Evolutionary conservation across 2,113 vertebrate genomes (phyloP).

Genomic region (Otis tarda): DNA sequence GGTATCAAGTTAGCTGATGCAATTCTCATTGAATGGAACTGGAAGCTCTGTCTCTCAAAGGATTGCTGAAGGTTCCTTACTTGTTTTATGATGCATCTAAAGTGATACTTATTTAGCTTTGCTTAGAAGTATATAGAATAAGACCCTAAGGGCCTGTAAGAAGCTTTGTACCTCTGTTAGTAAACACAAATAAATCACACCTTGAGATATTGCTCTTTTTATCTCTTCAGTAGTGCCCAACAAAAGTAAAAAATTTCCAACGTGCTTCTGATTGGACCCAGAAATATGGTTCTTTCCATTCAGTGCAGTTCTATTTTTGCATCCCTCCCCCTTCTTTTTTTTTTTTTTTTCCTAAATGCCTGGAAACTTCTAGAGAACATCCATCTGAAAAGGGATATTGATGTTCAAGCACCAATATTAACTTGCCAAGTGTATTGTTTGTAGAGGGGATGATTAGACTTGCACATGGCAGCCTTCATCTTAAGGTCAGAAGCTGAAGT

Average conservation of each 20-base stretch:
- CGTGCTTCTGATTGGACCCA: not conserved
- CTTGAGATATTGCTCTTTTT: not conserved
- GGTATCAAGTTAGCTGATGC: constrained; percentile 72
- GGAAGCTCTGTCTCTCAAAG: not conserved
- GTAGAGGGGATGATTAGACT: not conserved
- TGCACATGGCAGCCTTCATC: not conserved
- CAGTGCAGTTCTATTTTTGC: not conserved
- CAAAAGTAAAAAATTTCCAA: not conserved
- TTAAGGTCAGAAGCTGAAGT: not conserved
- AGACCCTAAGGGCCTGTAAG: not conserved
- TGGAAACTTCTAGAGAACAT: not conserved
- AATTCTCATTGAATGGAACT: not conserved
- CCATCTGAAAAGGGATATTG: not conserved
- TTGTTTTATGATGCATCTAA: not conserved
- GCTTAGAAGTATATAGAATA: not conserved
- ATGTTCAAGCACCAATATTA: not conserved
- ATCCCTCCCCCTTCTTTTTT: fast-evolving
- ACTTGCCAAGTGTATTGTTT: not conserved
- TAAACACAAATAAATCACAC: not conserved
- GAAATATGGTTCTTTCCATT: not conserved
- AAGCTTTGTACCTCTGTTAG: not conserved
- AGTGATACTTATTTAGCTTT: not conserved
- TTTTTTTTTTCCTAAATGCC: not conserved
- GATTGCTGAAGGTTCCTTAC: not conserved
- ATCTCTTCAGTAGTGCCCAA: not conserved